These are phyloP conservation scores for Cossypha polioptera DNA, from an alignment of 2,797 vertebrate species.

Conservation along the genomic window DNA sequence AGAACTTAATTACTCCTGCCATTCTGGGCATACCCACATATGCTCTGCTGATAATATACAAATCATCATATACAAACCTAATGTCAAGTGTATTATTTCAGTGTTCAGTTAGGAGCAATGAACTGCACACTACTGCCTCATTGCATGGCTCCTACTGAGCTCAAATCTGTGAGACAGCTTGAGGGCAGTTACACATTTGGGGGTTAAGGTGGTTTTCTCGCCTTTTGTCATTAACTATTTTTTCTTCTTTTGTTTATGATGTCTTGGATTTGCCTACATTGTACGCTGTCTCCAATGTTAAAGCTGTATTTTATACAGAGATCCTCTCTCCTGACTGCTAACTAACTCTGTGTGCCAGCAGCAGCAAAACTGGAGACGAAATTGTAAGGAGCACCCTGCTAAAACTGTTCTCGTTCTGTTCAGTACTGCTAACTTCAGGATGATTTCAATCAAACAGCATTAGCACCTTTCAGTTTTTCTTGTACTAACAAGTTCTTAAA, in stretches of 20 bases:
- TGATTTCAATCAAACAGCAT: not conserved
- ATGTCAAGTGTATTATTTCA: not conserved
- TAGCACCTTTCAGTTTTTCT: not conserved
- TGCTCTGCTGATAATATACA: not conserved
- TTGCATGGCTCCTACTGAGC: not conserved
- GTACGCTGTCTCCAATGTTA: not conserved
- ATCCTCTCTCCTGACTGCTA: not conserved
- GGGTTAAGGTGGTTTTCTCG: not conserved
- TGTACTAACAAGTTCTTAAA: not conserved
- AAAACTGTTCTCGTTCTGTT: not conserved
- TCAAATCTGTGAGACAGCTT: not conserved
- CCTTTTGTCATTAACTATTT: not conserved
- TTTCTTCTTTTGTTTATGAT: not conserved
- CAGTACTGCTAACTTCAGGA: not conserved
- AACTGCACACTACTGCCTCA: not conserved
- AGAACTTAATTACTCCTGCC: not conserved
- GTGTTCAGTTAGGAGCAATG: not conserved
- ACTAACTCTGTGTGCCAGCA: rapidly evolving
- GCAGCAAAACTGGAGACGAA: not conserved
- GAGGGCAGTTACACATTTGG: not conserved
- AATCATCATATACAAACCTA: not conserved
- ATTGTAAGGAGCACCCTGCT: not conserved
- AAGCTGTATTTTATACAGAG: not conserved
- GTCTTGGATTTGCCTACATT: not conserved
- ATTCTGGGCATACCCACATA: not conserved